Evolutionary conservation across 2,888 invertebrate species (phyloP).

Genomic region (Drosophila maculinotata): DNA sequence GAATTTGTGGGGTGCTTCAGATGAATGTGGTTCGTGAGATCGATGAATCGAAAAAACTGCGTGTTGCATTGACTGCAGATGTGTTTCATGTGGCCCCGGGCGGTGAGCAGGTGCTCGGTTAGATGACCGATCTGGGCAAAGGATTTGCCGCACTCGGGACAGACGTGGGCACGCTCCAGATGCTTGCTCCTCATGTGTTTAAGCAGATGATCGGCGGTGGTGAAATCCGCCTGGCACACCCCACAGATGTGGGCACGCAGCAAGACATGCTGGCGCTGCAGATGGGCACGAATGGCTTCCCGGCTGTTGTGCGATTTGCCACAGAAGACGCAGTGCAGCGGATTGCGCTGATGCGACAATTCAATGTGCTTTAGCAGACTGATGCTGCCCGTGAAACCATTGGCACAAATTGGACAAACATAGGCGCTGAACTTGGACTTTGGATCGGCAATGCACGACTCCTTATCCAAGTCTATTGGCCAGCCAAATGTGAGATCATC

Average conservation of each 20-base stretch:
- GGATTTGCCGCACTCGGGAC: conserved; percentile 54
- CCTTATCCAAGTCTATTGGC: conserved; percentile 65
- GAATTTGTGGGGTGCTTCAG: conserved; percentile 29
- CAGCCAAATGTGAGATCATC: conserved; percentile 70
- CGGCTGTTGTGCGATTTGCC: conserved; percentile 52
- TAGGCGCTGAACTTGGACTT: conserved; percentile 52
- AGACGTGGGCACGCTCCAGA: conserved; percentile 32
- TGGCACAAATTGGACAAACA: conserved; percentile 64
- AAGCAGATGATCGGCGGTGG: conserved; percentile 63
- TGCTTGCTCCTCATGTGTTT: conserved; percentile 58
- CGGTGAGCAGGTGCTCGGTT: conserved; percentile 49
- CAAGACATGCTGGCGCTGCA: conserved; percentile 63
- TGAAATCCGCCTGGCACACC: conserved; percentile 59
- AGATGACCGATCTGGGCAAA: conserved; percentile 61
- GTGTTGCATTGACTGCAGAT: conserved; percentile 47
- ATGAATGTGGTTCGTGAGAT: conserved; percentile 48
- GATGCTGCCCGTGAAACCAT: conserved; percentile 65
- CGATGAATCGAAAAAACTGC: conserved; percentile 61
- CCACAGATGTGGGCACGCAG: conserved; percentile 56
- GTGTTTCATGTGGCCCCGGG: conserved; percentile 36
- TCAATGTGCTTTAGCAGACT: conserved; percentile 58
- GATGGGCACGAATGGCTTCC: conserved; percentile 55
- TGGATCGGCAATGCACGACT: conserved; percentile 63
- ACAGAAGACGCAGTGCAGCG: conserved; percentile 62
- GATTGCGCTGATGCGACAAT: conserved; percentile 43